phyloP scores from a whole-genome alignment of 2,113 vertebrate species.

The Entomyzon cyanotis region DNA sequence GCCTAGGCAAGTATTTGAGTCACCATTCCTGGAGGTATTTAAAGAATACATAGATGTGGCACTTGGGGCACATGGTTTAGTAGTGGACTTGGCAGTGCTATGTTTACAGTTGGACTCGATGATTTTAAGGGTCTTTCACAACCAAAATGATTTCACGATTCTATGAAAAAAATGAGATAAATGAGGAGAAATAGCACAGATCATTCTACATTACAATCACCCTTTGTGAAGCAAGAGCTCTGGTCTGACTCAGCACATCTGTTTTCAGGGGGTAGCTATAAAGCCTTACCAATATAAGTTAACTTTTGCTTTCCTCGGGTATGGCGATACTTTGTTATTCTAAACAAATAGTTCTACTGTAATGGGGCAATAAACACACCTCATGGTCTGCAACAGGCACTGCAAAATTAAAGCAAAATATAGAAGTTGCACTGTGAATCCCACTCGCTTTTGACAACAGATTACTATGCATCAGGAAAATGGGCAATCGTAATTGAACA shows the following conservation, averaged over 20 bases:
- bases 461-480: not conserved
- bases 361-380: not conserved
- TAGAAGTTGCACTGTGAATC: not conserved
- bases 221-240: not conserved
- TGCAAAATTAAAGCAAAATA: not conserved
- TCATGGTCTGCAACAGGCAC: not conserved
- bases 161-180: not conserved
- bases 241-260: not conserved
- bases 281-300: not conserved
- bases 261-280: not conserved
- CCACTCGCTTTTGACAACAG: not conserved
- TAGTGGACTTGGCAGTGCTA: not conserved
- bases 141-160: not conserved
- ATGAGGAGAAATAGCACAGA: not conserved
- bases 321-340: not conserved
- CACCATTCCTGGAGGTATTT: not conserved
- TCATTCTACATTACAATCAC: not conserved
- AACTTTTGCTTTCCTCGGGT: not conserved
- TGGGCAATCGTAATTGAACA: accelerated
- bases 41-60: not conserved
- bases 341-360: not conserved
- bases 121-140: not conserved
- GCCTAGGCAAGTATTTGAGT: not conserved
- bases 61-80: not conserved
- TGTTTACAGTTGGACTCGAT: not conserved